Evolutionary conservation across 2,113 vertebrate species (phyloP), one percentile per base, ranked within the genome.

Genomic region (Colinus virginianus): DNA sequence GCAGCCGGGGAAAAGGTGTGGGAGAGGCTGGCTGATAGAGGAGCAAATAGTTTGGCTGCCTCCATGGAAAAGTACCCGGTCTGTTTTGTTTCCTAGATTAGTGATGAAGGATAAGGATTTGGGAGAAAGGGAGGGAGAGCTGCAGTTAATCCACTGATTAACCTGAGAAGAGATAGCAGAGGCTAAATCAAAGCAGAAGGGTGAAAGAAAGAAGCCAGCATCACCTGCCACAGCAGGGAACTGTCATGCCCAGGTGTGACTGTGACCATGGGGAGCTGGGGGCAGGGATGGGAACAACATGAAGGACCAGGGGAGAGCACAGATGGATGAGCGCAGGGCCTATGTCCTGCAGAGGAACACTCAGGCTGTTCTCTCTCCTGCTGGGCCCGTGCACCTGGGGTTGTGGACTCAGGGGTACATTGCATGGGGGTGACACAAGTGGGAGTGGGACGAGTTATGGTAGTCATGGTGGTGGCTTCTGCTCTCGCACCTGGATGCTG

Each of bases 91-190:
- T 97, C 94, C 84, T 51, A 90, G 88, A 10, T 90, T 80, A 11
- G 90, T 94, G 96, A 94, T 96, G 95, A 96, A 93, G 78, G 93
- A 92, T 94, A 87, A 89, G 84, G 94, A 96, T 94, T 96, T 96
- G 84, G 92, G 75, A 77, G 84, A 90, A 83, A 74, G 70, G 81
- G 92, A 89, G 92, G 90, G 56, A 87, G 84, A 75, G 81, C 87
- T 87, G 90, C 63, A 94, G 81, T 94, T 96, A 96, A 96, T 97
- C 88, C 87, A 48, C 78, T 90, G 92, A 95, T 96, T 96, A 96
- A 94, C 88, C 88, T 71, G 93, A 67, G 91, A 45, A 62, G 78
- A 89, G 88, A 96, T 42, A 93, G 30, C 82, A 94, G 88, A 56
- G 12, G 4, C 84, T 91, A 80, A 95, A 83, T 90, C 90, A 79